Evolutionary conservation across 2,888 invertebrate genomes (phyloP), one percentile per base, ranked within the genome.

Genomic region (Ophion ventricosus): DNA sequence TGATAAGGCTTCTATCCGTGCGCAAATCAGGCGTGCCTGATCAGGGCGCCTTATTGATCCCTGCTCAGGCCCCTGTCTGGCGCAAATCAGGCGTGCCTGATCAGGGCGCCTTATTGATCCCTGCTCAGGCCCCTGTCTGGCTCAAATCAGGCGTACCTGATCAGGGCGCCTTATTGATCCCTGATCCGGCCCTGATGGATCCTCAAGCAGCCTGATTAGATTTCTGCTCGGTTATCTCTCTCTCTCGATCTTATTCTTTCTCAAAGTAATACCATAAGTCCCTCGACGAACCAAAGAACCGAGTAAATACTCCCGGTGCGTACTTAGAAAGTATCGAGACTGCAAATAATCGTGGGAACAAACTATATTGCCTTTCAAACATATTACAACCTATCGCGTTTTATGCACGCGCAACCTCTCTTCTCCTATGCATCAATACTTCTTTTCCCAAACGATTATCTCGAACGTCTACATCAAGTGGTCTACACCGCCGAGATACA

Each of bases 381-480:
- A 25, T 49, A 25, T 49, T 69, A 29, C n/a, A 56, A 56, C 70
- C 70, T 8, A 70, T 70, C 56, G 29, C 29, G 54, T 70, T 70
- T 70, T 35, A 59, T 59, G 40, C 35, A 25, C 43, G 25, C 59
- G n/a, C 10, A 61, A 14, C 35, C 25, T 73, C 43, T 14, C 20
- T 29, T 75, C 72, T 57, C 43, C 54, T n/a, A 29, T 14, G 11
- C 40, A 17, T 57, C 43, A 57, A 20, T 49, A 26, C 43, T 43
- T 23, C 29, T 23, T 43, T 61, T 80, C 56, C 43, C 17, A 35
- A 49, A 56, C 67, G 74, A 74, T 67, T 70, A 80, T 72, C 75
- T 49, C 14, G 63, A 76, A 82, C 23, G 78, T 73, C 73, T 69
- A 40, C 73, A 40, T 73, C 73, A 29, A 35, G 35, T 35, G n/a